Evolutionary conservation across 1,140 invertebrate species (phyloP), one percentile per base, ranked within the genome.

Genomic region (Drosophila mayri): DNA sequence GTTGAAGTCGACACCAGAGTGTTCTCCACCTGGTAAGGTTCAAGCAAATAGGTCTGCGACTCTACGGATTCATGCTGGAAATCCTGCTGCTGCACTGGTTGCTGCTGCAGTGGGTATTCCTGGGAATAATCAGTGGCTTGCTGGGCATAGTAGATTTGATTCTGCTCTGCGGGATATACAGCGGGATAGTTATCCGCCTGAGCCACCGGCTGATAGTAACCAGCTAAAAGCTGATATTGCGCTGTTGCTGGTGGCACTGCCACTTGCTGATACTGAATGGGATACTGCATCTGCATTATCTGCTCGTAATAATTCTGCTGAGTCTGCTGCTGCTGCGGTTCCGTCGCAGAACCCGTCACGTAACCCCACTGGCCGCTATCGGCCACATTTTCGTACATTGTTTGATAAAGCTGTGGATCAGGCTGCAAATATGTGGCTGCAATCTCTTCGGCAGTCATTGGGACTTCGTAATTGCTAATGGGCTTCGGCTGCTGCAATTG

Each of bases 311-410:
- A 92, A 37, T 87, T 79, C 38, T 78, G 85, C 25, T 60, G 55
- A 8, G 50, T 35, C 46, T 46, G 62, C 22, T 65, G 68, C 57
- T 81, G 80, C 44, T 81, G 77, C 43, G 14, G 58, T 12, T 16
- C 37, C 28, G 22, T 49, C 0, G 30, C 35, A 8, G 72, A 12
- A 6, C 76, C 22, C 16, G 68, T 47, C 4, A 81, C 79, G 59
- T 92, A 92, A n/a, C 71, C 76, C 91, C 91, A 92, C 32, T 92
- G 87, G 8, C 88, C 91, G 18, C 87, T 92, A 35, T 92, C 87
- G 44, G 81, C 85, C 14, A 92, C 78, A 68, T 92, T 92, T 40
- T 92, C 91, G 25, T 92, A 92, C 91, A 92, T 92, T 37, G 76
- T 90, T 54, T 92, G 84, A 73, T 92, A 92, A 1, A 92, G 54